Conservation (phyloP, 2,888 invertebrate genomes). For the Tinea semifulvella region DNA sequence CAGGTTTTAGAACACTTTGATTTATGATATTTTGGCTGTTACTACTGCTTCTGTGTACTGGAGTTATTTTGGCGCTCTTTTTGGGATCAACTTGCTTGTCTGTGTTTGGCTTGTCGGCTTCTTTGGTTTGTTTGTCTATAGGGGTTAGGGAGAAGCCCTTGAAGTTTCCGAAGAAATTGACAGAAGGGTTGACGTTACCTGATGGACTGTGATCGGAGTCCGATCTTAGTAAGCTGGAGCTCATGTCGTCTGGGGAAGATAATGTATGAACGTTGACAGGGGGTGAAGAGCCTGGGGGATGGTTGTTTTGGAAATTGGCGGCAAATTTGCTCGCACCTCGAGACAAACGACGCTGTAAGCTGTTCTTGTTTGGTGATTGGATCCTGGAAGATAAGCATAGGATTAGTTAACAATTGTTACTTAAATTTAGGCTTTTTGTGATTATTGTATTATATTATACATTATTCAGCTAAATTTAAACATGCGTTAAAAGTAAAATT, state of each 20-base stretch:
- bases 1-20: slow-evolving; percentile 49
- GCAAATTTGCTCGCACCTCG: slow-evolving; percentile 58
- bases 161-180: slow-evolving; percentile 85
- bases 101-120: slow-evolving; percentile 23
- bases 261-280: slow-evolving; percentile 58
- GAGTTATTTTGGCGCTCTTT: slow-evolving; percentile 66
- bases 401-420: too few species aligned
- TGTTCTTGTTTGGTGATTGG: slow-evolving; percentile 55
- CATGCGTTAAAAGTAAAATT: too few species aligned
- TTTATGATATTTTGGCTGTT: slow-evolving; percentile 42
- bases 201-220: slow-evolving; percentile 58
- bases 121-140: slow-evolving; percentile 54
- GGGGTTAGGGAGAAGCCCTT: slow-evolving; percentile 85
- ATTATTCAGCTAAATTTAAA: too few species aligned
- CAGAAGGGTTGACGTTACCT: slow-evolving; percentile 52
- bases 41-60: slow-evolving; percentile 52
- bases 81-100: slow-evolving; percentile 25
- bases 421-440: too few species aligned
- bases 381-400: slow-evolving; percentile 32
- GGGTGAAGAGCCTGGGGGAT: slow-evolving; percentile 39
- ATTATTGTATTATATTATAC: too few species aligned
- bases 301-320: slow-evolving; percentile 47
- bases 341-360: slow-evolving; percentile 51
- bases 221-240: slow-evolving; percentile 71
- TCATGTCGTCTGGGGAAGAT: slow-evolving; percentile 74